Percentiles rank a stretch among this genome's conserved stretches.
These are phyloP conservation scores for Zenarchopterus dispar DNA, from an alignment of 2,797 vertebrate species.

Conservation along the genomic window DNA sequence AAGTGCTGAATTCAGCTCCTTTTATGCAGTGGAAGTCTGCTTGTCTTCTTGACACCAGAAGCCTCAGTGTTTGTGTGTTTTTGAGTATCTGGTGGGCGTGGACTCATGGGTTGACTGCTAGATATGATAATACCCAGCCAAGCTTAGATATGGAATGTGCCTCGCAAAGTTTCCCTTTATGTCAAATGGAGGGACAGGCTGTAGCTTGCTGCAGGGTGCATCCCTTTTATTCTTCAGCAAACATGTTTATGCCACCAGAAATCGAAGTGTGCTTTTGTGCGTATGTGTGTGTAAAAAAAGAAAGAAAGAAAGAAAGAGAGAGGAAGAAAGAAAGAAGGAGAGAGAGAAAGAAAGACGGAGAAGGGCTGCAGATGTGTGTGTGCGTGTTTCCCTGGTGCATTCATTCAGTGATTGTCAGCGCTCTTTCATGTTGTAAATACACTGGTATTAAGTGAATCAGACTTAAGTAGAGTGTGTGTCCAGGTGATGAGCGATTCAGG, in stretches of 20 bases:
- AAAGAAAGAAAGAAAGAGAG: background rate
- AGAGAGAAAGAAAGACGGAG: background rate
- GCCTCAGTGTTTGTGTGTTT: conserved; percentile 35
- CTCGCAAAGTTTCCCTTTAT: conserved; percentile 26
- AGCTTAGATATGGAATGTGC: conserved; percentile 52
- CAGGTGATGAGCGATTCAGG: conserved; percentile 38
- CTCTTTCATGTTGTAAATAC: conserved; percentile 50
- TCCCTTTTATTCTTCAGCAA: conserved; percentile 16
- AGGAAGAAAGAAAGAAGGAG: no score
- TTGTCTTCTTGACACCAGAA: conserved; percentile 22
- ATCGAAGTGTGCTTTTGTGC: background rate
- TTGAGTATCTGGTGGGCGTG: conserved; percentile 31
- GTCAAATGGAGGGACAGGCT: conserved; percentile 51
- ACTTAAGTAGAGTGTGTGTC: conserved; percentile 38
- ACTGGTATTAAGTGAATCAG: conserved; percentile 44
- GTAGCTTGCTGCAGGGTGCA: conserved; percentile 65
- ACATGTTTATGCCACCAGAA: conserved; percentile 36
- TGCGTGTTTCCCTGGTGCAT: conserved; percentile 15
- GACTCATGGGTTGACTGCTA: background rate
- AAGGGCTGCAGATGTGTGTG: conserved; percentile 25
- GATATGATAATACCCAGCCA: conserved; percentile 48
- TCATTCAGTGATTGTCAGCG: conserved; percentile 20
- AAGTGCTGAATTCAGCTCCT: background rate
- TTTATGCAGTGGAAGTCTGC: background rate
- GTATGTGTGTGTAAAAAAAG: background rate